Base-by-base conservation (phyloP, 1,140 invertebrate species). In the Drosophila burlai region DNA sequence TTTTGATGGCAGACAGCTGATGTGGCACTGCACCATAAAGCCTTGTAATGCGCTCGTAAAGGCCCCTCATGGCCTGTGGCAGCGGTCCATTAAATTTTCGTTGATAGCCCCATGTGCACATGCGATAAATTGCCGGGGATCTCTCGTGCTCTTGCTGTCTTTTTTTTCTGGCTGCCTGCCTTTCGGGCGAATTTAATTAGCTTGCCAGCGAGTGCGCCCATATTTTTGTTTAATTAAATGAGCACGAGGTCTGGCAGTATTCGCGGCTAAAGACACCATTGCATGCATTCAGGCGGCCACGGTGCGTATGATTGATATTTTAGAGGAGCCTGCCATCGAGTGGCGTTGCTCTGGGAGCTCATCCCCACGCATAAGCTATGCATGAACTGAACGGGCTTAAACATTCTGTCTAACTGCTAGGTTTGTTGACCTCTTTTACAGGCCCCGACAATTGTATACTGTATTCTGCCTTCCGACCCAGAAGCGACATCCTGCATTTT, bases 51-150 rank as follows among this genome's bases (percentile, higher is more conserved):
- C 64, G 62, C 79, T 86, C 80, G 75, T 85, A 86, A 85, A 85
- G 76, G 68, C 83, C 80, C 58, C 58, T 68, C 83, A 75, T 74
- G 61, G 67, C 50, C 57, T 47, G 58, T 73, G 76, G 67, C 77
- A 63, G 72, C 42, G 81, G 82, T 86, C 83, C 81, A 86, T 84
- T 86, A 86, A 78, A 82, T 71, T 84, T 76, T 74, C 67, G 38
- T 84, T 83, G 81, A 83, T 83, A 57, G 81, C 65, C 63, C 66
- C 57, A 74, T 75, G 60, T 43, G 73, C 78, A 46, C 77, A 54
- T 63, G 65, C 68, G 47, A 61, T 71, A 58, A 66, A 38, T 67
- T 62, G 43, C 49, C 62, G 67, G 24, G 57, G 45, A 26, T n/a
- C 36, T 38, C 34, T 18, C 26, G 10, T 29, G 16, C 16, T n/a